Evolutionary conservation across 2,888 invertebrate genomes (phyloP), one percentile per base, ranked within the genome.

Genomic region (Salpingus planirostris): DNA sequence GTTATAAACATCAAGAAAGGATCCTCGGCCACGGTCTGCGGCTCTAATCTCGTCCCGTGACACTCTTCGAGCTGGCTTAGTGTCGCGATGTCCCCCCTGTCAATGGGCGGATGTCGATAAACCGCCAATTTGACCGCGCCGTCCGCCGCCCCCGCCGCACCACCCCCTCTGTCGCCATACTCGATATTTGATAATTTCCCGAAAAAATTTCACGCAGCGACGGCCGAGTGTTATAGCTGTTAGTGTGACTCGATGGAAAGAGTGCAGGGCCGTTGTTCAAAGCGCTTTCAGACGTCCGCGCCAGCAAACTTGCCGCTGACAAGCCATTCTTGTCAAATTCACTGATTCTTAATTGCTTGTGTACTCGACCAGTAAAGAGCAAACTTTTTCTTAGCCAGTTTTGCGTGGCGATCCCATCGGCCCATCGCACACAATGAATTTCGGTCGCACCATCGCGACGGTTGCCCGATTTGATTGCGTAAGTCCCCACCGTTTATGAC

Each of bases 271-370:
- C 10, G 10, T 18, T 45, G 41, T 44, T 46, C 42, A 38, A 42
- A 39, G n/a, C 45, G 46, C 42, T 52, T 53, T 53, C 52, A 50
- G 45, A 52, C 47, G 52, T 55, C 55, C 38, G 38, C 46, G 43
- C 45, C 53, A 52, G 52, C 47, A 43, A 52, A 52, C 50, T 46
- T 54, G 54, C 52, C 44, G 42, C 47, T 55, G 55, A 54, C 55
- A 55, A 52, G 53, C 52, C 42, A 50, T 54, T 39, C 53, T 54
- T 54, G 53, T 54, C 54, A 54, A 55, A 55, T 45, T 52, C 46
- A 47, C 47, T 51, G 50, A 50, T 55, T 53, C 52, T 51, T 55
- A 55, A 55, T 55, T 55, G 55, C 51, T 55, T 55, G 54, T 55
- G 53, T 52, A 51, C 52, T 45, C 50, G 43, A 49, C 52, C 53